Evolutionary conservation across 1,140 invertebrate genomes (phyloP).

Genomic region (Eulimnadia texana): DNA sequence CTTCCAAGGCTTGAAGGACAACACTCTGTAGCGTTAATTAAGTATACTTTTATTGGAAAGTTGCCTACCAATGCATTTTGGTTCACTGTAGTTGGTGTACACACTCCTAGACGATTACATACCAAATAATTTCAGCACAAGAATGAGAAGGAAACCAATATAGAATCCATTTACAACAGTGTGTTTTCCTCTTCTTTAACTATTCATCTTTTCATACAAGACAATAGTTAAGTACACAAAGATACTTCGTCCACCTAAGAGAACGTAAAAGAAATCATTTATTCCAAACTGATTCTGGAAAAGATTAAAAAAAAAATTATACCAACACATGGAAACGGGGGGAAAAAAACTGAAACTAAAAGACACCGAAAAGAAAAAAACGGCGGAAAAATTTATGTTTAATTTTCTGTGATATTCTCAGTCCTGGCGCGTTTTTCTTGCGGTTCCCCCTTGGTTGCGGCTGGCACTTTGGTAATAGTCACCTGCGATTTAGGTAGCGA

Average conservation of each 20-base stretch:
- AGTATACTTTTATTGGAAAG: too few species aligned
- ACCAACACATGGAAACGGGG: not conserved
- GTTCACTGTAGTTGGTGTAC: too few species aligned
- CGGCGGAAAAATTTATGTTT: not conserved
- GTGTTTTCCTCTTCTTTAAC: too few species aligned
- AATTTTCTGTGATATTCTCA: not conserved
- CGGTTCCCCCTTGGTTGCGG: not conserved
- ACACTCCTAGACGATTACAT: too few species aligned
- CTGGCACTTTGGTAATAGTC: conserved; percentile 11
- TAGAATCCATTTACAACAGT: too few species aligned
- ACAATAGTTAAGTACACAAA: not conserved
- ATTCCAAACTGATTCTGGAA: not conserved
- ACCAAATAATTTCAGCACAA: too few species aligned
- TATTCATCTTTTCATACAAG: too few species aligned
- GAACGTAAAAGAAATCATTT: not conserved
- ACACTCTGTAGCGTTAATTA: too few species aligned
- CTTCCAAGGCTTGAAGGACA: too few species aligned
- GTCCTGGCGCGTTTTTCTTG: not conserved
- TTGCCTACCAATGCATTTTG: too few species aligned
- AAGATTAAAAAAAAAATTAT: not conserved
- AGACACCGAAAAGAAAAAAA: not conserved
- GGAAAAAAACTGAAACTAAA: not conserved
- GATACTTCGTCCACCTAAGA: not conserved
- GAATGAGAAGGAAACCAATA: too few species aligned
- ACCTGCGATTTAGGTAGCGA: conserved; percentile 9